These are phyloP conservation scores for Prunella himalayana DNA, from an alignment of 2,113 vertebrate species.

Conservation along the genomic window DNA sequence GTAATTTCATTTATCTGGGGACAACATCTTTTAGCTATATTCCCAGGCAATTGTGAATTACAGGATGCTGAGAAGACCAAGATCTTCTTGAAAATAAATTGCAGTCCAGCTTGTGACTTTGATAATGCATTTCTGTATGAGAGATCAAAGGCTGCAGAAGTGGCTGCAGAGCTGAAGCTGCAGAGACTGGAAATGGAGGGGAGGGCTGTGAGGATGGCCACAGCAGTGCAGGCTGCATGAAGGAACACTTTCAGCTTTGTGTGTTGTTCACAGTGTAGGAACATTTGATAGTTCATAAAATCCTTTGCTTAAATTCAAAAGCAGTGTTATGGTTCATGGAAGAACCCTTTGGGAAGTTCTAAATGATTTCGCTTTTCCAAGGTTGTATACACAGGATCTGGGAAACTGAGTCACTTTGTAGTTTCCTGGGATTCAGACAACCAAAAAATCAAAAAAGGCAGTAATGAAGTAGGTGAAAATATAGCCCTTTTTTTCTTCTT, in stretches of 20 bases:
- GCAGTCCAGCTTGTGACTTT: neutral
- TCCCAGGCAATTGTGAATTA: neutral
- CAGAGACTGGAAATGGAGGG: rapidly evolving
- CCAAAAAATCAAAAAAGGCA: neutral
- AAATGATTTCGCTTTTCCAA: neutral
- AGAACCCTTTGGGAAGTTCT: neutral
- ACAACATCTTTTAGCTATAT: neutral
- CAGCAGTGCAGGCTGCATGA: neutral
- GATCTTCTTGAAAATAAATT: neutral
- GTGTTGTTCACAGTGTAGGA: neutral
- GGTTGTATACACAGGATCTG: neutral
- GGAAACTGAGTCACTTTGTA: neutral
- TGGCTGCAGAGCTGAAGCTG: neutral
- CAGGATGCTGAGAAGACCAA: neutral
- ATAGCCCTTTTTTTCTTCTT: neutral
- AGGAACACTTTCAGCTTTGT: neutral
- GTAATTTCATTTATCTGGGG: neutral
- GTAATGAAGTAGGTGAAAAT: neutral
- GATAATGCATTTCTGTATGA: neutral
- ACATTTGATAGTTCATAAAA: neutral
- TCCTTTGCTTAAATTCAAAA: neutral
- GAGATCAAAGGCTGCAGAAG: neutral
- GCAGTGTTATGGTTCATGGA: neutral
- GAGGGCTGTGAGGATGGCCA: neutral
- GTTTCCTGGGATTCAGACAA: neutral